Evolutionary conservation across 2,113 vertebrate species (phyloP), one percentile per base, ranked within the genome.

Genomic region (Lates calcarifer): DNA sequence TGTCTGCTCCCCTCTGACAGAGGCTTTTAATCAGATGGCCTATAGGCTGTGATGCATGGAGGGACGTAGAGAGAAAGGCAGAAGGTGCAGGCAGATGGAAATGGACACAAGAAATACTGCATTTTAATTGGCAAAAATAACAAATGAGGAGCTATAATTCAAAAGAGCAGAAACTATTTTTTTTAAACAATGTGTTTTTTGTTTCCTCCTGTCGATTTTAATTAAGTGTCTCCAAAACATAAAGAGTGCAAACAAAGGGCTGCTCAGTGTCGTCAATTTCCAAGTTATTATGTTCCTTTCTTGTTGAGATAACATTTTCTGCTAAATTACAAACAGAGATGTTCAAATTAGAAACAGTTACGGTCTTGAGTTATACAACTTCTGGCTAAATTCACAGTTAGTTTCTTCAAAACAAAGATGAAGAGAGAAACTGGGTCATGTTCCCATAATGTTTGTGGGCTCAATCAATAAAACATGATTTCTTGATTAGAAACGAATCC

Each of bases 401-500:
- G 53, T 71, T 82, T 51, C 29, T 61, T 14, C 55, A 70, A 72
- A 86, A 57, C 14, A 79, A 10, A 65, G 70, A 68, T 3, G 37
- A 47, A 41, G 63, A 66, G 37, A 24, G 61, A 71, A 91, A 88
- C 35, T 83, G 84, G 89, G 83, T 74, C 65, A 31, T 49, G 64
- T 58, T 86, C 80, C 56, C 72, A 24, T 9, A 41, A 72, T 24
- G 55, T 77, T 58, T 80, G 67, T 56, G 33, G 28, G n/a, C 69
- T 69, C 37, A 10, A 86, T 90, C 74, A 84, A 89, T 89, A 88
- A 92, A 88, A 85, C 79, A 89, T 86, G 47, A 58, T 10, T 68
- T 74, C 49, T 37, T 55, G 61, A 83, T 87, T 79, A 49, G 47
- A 71, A 74, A 74, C 8, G 13, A 62, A 79, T 70, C 41, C 65